Base-by-base conservation (phyloP, 2,888 invertebrate species). In the Odontomyia ornata region DNA sequence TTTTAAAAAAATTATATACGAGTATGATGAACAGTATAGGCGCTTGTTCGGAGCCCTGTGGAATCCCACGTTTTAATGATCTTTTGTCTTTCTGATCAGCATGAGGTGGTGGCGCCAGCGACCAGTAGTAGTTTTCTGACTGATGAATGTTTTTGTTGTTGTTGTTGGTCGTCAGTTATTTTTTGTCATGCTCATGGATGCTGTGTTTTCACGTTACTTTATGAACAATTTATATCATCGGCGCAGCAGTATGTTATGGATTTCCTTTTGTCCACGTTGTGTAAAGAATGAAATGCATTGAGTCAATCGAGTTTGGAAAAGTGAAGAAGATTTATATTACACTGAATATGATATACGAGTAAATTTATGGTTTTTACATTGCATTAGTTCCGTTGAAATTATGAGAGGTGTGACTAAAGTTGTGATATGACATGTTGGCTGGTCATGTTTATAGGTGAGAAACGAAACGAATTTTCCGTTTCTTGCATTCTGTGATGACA, bases 41-140 rank as follows among this genome's bases (percentile, higher is more conserved):
- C 21, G 36, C 57, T 73, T 27, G 73, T 21, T 52, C 57, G 60
- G 57, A 57, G 25, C 73, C 73, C 57, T 36, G 73, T 36, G 57
- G 36, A 36, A 73, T 69, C 23, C 69, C 72, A 36, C 46, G 21
- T 76, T 71, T 47, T 76, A 76, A 76, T 69, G 76, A 76, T 76
- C 76, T 76, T 76, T 76, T 76, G 76, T 76, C 76, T 76, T 75
- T 72, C 60, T 15, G 71, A 76, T 64, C 79, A 77, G 79, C 79
- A 79, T 76, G 80, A 76, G 79, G 79, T 78, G 62, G 72, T 79
- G 81, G 80, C 80, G 81, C 81, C 80, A 80, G 79, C 21, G 47
- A 30, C 69, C 30, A 69, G 69, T 69, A 69, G 47, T 69, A 30
- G 69, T 73, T 78, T 73, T 60, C 25, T 52, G 25, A 60, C 21